A percentile compares a stretch with the other conserved stretches of the same genome.
Conservation (phyloP, 1,140 invertebrate genomes). For the Diploscapter pachys region DNA sequence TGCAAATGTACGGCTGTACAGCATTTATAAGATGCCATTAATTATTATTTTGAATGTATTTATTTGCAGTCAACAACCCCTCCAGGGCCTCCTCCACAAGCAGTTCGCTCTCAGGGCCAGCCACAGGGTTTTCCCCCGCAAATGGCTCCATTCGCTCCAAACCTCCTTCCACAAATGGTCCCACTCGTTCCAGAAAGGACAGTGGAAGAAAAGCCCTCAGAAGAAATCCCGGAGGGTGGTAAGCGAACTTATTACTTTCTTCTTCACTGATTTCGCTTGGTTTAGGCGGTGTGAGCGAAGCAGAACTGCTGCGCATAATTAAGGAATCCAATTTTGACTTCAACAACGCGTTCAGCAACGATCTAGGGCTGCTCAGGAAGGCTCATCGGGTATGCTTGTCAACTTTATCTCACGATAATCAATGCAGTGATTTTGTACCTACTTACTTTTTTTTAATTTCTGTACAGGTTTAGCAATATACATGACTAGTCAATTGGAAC, state of each 20-base stretch:
- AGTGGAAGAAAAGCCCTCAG: not conserved
- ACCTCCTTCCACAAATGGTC: not conserved
- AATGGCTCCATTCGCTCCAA: not conserved
- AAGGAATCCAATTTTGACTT: not conserved
- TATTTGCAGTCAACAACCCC: slow-evolving; percentile 29
- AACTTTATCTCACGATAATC: too few relatives aligned
- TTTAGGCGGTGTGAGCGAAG: slow-evolving; percentile 10
- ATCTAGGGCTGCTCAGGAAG: not conserved
- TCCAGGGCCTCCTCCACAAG: slow-evolving; percentile 12
- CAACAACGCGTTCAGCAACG: not conserved
- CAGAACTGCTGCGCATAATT: not conserved
- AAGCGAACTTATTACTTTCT: not conserved
- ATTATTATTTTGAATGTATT: not conserved
- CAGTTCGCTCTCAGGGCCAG: not conserved
- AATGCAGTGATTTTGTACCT: too few relatives aligned
- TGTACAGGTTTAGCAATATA: not conserved
- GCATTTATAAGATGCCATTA: not conserved
- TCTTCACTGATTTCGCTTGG: not conserved
- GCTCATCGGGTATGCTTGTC: not conserved
- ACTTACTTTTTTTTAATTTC: not conserved
- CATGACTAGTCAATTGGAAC: too few relatives aligned
- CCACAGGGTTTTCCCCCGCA: too few relatives aligned
- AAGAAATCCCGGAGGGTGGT: slow-evolving; percentile 4
- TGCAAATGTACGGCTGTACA: not conserved
- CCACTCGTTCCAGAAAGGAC: not conserved